Evolutionary conservation across 2,113 vertebrate genomes (phyloP), one percentile per base, ranked within the genome.

Genomic region (Electrona antarctica): DNA sequence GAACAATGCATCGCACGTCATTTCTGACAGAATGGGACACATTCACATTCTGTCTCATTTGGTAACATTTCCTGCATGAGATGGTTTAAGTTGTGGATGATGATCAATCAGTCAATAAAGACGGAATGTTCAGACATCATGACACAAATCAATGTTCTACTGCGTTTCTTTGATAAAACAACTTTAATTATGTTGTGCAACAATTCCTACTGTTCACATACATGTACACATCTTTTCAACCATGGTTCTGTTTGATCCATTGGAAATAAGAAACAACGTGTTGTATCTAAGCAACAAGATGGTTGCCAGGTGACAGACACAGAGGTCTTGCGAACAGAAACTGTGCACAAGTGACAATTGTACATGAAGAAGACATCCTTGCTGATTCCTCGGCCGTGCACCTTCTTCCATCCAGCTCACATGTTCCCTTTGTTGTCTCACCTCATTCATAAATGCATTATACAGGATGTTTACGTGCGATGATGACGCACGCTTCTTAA

Each of bases 291-390:
- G 92, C 92, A 93, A 93, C 92, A 89, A 76, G 71, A 85, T 77
- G 45, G 92, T 93, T 93, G 92, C 92, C 90, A 92, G 90, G 92
- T 93, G 92, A 93, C 90, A 86, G 89, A 87, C 73, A 77, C 80
- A 60, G 85, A 90, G 85, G 87, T 85, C 88, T 81, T 85, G 80
- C 89, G 82, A 87, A 83, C 85, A 83, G 75, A 82, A 82, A 56
- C 55, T 64, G 68, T 49, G 73, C 55, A 65, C 76, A 12, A 71
- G 56, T 70, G 81, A 72, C 73, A 73, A 69, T 72, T 85, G 66
- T 64, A 78, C 74, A 21, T 21, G 21, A 21, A 21, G 21, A 21
- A 21, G 21, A 21, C 21, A 21, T 21, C 21, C 21, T 21, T 21
- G 21, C 21, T 21, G 21, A 21, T 21, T 21, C 21, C 21, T 21